These are phyloP conservation scores for Nansenia antarctica DNA, from an alignment of 2,113 vertebrate species.

Conservation along the genomic window DNA sequence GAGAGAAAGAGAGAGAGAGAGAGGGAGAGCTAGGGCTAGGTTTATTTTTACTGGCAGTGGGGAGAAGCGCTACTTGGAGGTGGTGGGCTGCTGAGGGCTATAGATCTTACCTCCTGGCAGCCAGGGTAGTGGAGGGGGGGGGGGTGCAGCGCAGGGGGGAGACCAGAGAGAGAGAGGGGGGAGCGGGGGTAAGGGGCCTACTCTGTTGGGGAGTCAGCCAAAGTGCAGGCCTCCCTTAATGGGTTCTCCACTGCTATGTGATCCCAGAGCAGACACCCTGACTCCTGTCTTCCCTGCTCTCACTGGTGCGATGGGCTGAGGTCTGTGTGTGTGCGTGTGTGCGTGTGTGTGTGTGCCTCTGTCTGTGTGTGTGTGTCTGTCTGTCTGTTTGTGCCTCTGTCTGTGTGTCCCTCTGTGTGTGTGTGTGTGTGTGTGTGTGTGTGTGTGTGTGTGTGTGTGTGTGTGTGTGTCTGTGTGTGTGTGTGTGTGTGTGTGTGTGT, in stretches of 20 bases:
- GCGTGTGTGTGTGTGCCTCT: no score
- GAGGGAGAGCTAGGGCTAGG: no score
- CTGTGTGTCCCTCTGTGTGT: no score
- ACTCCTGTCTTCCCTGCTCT: constrained; percentile 61
- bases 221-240: constrained; percentile 77
- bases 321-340: neutral
- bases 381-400: no score
- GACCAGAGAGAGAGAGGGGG: neutral
- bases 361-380: no score
- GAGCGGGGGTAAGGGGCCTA: constrained; percentile 42
- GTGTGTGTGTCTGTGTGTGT: no score
- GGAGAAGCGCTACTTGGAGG: constrained; percentile 70
- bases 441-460: neutral
- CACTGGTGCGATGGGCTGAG: constrained; percentile 11
- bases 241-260: constrained; percentile 64
- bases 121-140: constrained; percentile 36
- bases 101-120: constrained; percentile 75
- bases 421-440: neutral
- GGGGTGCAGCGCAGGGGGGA: neutral
- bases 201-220: constrained; percentile 77
- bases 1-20: neutral
- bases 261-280: constrained; percentile 68
- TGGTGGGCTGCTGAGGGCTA: constrained; percentile 66
- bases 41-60: constrained; percentile 78
- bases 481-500: no score